Evolutionary conservation across 2,113 vertebrate species (phyloP).

Genomic region (Abramis brama): DNA sequence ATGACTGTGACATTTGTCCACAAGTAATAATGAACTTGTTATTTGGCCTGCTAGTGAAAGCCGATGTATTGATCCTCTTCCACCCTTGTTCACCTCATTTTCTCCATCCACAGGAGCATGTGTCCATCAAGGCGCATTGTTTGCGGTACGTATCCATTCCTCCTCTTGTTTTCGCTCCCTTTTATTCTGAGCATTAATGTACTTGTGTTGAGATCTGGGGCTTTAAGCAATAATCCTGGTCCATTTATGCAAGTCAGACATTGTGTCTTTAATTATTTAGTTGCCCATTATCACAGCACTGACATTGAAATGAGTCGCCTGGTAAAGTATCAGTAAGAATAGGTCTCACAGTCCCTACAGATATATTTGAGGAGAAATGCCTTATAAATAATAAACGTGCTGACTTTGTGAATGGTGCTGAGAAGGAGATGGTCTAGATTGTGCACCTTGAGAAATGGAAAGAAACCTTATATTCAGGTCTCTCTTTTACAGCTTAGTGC

Average conservation of each 20-base stretch:
- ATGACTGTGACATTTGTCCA: slow-evolving; percentile 12
- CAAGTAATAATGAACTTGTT: slow-evolving; percentile 13
- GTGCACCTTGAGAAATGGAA: slow-evolving; percentile 24
- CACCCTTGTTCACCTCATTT: background rate
- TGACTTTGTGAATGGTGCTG: slow-evolving; percentile 54
- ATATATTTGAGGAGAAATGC: slow-evolving; percentile 43
- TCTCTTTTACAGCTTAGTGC: slow-evolving; percentile 5
- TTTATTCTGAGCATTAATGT: background rate
- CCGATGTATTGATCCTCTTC: slow-evolving; percentile 40
- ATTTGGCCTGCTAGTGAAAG: slow-evolving; percentile 29
- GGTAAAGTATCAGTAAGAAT: slow-evolving; percentile 51
- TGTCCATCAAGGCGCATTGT: slow-evolving; percentile 77
- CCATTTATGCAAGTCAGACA: slow-evolving; percentile 37
- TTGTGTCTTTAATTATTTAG: slow-evolving; percentile 52
- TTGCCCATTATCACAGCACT: slow-evolving; percentile 43
- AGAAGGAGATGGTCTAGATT: slow-evolving; percentile 37
- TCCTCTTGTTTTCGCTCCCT: background rate
- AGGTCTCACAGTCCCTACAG: slow-evolving; percentile 36
- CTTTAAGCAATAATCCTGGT: slow-evolving; percentile 28
- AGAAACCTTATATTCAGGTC: background rate
- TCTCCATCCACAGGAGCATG: slow-evolving; percentile 82
- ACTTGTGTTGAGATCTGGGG: background rate
- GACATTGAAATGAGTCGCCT: slow-evolving; percentile 43
- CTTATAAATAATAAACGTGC: slow-evolving; percentile 53
- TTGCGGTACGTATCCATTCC: slow-evolving; percentile 82